Base-by-base conservation (phyloP, 2,797 vertebrate species). In the Cirrhinus molitorella region DNA sequence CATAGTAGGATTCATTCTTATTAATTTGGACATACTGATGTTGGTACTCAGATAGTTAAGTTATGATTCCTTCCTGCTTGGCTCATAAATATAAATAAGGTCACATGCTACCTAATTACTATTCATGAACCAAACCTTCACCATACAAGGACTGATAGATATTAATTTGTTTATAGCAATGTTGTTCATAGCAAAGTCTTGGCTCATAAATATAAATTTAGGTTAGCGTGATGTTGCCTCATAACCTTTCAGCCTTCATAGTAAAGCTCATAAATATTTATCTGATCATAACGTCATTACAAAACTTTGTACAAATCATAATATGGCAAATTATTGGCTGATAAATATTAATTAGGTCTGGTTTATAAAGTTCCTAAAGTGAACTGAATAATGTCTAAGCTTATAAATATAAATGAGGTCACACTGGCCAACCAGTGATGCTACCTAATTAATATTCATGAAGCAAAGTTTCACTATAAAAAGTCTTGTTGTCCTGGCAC, bases 381-480 rank as follows among this genome's bases (percentile, higher is more conserved):
- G 0, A 14, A 13, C 59, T 14, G 40, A 68, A 68, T 16, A 23
- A 47, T 70, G 13, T 47, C 0, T 28, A 25, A 21, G 7, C n/a
- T 45, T 17, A 28, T 17, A 45, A 71, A 47, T 28, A 2, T 47
- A 11, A 71, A 28, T 47, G 4, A 71, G 43, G 14, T 70, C 43
- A 17, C 8, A 47, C 23, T 28, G n/a, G 16, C 7, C n/a, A 47
- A 47, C 40, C 43, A 70, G 67, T 70, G n/a, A n/a, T n/a, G 43
- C 17, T 49, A 19, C 43, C 25, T 71, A 28, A 49, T 71, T 71
- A 71, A 49, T 49, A 71, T 49, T 71, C 43, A 28, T 71, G 9
- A 49, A 28, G 23, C 23, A 19, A 6, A 49, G 4, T 11, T 49
- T 49, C 23, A 28, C 45, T 23, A 17, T 71, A 5, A 23, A 47